phyloP scores from a whole-genome alignment of 2,113 vertebrate species.

The Nicator chloris region DNA sequence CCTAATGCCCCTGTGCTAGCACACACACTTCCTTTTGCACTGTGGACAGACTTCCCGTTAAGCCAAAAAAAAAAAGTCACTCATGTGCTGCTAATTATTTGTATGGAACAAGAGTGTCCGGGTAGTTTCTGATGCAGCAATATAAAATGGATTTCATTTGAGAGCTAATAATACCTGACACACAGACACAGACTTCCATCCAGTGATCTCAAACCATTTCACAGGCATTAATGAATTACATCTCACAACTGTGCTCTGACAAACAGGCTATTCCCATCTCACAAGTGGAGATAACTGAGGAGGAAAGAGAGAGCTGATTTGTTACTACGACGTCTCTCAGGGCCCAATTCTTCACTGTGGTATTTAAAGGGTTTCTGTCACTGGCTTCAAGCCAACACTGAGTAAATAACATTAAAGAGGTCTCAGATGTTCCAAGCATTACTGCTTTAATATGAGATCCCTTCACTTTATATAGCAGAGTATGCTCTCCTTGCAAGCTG shows the following conservation, averaged over 20 bases:
- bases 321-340: constrained; percentile 7
- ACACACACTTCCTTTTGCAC: neutral
- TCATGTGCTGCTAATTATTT: neutral
- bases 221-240: constrained; percentile 40
- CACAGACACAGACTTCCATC: constrained; percentile 4
- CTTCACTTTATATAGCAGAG: neutral
- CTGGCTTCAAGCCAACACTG: neutral
- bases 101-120: neutral
- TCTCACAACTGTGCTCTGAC: constrained; percentile 7
- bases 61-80: constrained; percentile 2
- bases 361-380: neutral
- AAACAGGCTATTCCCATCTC: constrained; percentile 43
- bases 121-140: constrained; percentile 15
- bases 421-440: neutral
- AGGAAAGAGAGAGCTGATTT: constrained; percentile 11
- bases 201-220: constrained; percentile 10
- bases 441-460: neutral
- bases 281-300: constrained; percentile 33
- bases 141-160: constrained; percentile 7
- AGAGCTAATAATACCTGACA: constrained; percentile 36
- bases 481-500: neutral
- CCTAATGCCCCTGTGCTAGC: neutral
- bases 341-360: neutral
- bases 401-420: constrained; percentile 20
- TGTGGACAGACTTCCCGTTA: neutral